Percentiles rank a stretch among this genome's conserved stretches.
Conservation (phyloP, 2,797 vertebrate species). For the Neopelma chrysocephalum region DNA sequence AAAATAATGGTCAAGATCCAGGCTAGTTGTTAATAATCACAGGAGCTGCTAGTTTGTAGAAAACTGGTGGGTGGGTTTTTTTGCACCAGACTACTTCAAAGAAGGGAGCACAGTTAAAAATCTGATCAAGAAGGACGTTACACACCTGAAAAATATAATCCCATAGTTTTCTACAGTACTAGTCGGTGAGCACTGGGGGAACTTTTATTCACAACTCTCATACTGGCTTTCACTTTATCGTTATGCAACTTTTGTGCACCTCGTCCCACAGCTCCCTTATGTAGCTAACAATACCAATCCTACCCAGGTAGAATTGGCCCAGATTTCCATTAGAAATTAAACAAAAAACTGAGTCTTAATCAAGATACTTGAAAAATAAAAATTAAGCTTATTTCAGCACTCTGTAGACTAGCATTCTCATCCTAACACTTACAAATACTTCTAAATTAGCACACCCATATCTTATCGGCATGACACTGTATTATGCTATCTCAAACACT, state of each 20-base stretch:
- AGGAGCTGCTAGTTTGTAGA: background rate
- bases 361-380: background rate
- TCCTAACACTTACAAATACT: background rate
- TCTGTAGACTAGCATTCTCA: background rate
- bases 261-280: background rate
- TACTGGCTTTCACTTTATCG: background rate
- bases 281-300: background rate
- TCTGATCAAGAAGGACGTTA: background rate
- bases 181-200: background rate
- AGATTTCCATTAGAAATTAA: background rate
- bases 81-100: background rate
- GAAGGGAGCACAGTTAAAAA: background rate
- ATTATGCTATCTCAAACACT: background rate
- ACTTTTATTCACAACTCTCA: background rate
- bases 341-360: background rate
- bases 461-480: background rate
- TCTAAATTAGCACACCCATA: fast-evolving
- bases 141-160: background rate
- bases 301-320: background rate
- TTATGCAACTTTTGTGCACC: background rate
- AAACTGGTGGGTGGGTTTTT: fast-evolving
- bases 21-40: background rate
- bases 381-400: background rate
- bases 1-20: background rate
- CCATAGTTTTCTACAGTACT: background rate